Evolutionary conservation across 2,113 vertebrate species (phyloP), one percentile per base, ranked within the genome.

Genomic region (Thermophis baileyi): DNA sequence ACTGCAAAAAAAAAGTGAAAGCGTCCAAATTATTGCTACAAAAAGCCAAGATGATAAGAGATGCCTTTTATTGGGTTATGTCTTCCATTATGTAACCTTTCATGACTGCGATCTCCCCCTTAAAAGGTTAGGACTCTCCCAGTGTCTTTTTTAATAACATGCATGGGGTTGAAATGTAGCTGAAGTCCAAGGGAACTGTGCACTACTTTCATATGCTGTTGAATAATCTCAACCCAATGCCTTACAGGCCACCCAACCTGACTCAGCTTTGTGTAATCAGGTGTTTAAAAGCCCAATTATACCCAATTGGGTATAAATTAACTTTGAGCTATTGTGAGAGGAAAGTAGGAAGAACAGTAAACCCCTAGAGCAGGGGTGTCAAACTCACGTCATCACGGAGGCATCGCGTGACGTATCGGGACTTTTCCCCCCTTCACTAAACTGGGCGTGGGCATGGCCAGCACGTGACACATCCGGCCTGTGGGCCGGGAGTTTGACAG

Each of bases 1-100:
- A 91, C 94, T 92, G 94, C 89, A 0, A 44, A 49, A 14, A 63
- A 88, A 94, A 95, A 1, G 50, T 4, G 46, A 9, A 92, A 93
- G 81, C 55, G 89, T 95, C 20, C 69, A 89, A 93, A 89, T 44
- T 93, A 69, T 1, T 90, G 94, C 54, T 44, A 92, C 94, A 50
- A 92, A 90, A 93, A 57, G 30, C 4, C 53, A 89, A 89, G 49
- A 95, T 93, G 35, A 25, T 92, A 3, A 89, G 4, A 92, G 53
- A 44, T 1, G 46, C 88, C 93, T 89, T 10, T 85, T 27, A 51
- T 87, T 30, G n/a, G 55, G 11, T 10, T 40, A 63, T 92, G 93
- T 74, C 30, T 44, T 25, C 0, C 87, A 85, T 22, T 88, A 2
- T 63, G 87, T 46, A 24, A 81, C 89, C 35, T 53, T 92, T 60